These are phyloP conservation scores for Lonchura striata DNA, from an alignment of 2,113 vertebrate genomes.

Conservation along the genomic window DNA sequence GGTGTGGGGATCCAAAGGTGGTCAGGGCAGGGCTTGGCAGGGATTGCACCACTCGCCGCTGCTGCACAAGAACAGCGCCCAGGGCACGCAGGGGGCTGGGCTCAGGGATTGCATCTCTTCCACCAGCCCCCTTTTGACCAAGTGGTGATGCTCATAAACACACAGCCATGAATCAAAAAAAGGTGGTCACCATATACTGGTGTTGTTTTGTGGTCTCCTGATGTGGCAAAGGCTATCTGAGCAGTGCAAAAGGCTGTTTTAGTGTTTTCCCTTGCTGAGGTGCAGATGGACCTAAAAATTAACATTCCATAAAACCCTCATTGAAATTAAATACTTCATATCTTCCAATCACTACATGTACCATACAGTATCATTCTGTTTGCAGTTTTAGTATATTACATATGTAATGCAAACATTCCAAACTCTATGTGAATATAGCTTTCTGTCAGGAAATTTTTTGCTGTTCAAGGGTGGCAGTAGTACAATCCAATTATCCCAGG, in stretches of 20 bases:
- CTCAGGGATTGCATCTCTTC: not conserved
- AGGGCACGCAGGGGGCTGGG: not conserved
- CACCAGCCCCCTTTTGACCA: not conserved
- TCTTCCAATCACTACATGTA: not conserved
- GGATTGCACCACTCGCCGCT: not conserved
- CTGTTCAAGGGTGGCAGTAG: not conserved
- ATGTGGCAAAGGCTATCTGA: not conserved
- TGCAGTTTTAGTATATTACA: not conserved
- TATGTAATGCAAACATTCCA: not conserved
- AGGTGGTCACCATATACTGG: not conserved
- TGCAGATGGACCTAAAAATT: not conserved
- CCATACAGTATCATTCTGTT: not conserved
- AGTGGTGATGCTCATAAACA: not conserved
- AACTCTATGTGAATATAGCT: not conserved
- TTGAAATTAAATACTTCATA: not conserved
- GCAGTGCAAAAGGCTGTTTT: accelerated
- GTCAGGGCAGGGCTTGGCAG: accelerated
- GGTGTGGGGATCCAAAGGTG: not conserved
- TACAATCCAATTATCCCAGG: not conserved
- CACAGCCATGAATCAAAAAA: not conserved
- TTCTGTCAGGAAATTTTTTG: not conserved
- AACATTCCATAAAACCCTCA: not conserved
- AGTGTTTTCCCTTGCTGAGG: not conserved
- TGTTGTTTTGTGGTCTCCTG: not conserved
- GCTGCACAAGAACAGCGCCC: not conserved